Evolutionary conservation across 2,888 invertebrate species (phyloP).

Genomic region (Folsomia manolachei): DNA sequence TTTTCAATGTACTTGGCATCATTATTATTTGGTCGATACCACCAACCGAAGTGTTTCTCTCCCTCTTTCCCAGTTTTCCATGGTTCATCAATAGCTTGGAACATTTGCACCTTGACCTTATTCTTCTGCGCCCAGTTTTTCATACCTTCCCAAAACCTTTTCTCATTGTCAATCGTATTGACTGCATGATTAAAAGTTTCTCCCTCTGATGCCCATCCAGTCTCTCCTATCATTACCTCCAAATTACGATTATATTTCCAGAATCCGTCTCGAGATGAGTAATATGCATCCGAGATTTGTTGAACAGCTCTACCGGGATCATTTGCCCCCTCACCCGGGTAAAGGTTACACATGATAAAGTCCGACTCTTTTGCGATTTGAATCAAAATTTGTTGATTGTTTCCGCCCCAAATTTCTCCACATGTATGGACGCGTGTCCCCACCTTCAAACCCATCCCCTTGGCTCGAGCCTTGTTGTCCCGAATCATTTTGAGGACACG

Average conservation of each 20-base stretch:
- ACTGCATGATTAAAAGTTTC: constrained; percentile 38
- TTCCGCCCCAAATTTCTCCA: constrained; percentile 40
- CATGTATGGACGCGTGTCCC: constrained; percentile 47
- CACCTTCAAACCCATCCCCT: constrained; percentile 32
- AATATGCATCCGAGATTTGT: constrained; percentile 42
- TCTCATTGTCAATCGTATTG: constrained; percentile 36
- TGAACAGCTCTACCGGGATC: constrained; percentile 37
- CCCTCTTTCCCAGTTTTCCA: constrained; percentile 43
- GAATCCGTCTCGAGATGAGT: constrained; percentile 39
- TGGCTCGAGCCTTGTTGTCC: constrained; percentile 37
- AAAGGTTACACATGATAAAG: constrained; percentile 50
- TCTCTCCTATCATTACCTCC: constrained; percentile 48
- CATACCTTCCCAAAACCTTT: constrained; percentile 45
- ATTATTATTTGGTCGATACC: constrained; percentile 29
- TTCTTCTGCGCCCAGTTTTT: constrained; percentile 27
- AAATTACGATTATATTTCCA: constrained; percentile 39
- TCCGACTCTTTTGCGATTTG: constrained; percentile 43
- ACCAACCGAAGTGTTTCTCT: constrained; percentile 27
- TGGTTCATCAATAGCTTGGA: constrained; percentile 49
- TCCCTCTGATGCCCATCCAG: constrained; percentile 47
- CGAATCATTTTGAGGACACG: constrained; percentile 24
- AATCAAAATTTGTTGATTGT: constrained; percentile 21
- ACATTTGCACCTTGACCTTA: constrained; percentile 46
- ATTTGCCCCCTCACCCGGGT: constrained; percentile 37
- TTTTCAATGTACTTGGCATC: constrained; percentile 42